Percentiles rank a stretch among this genome's conserved stretches.
phyloP scores from a whole-genome alignment of 2,888 invertebrate species.

The Drosophila conformis region DNA sequence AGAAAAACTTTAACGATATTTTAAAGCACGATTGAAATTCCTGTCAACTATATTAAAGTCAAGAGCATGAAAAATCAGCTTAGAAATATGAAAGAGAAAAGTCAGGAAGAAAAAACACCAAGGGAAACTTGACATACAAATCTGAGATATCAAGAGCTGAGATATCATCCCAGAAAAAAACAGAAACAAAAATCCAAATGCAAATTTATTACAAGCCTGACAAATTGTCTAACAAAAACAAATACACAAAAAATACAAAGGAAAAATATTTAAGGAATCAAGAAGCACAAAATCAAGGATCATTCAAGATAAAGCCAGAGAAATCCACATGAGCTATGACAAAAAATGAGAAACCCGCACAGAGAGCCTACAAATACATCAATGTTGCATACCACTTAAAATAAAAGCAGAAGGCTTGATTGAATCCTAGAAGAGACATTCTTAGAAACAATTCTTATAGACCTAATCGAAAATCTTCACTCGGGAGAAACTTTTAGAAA shows the following conservation, averaged over 20 bases:
- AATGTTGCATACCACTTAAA: background rate
- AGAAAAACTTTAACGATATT: background rate
- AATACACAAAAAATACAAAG: too few relatives aligned
- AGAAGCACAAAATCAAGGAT: background rate
- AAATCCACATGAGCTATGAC: background rate
- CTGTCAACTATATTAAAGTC: background rate
- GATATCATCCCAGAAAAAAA: too few relatives aligned
- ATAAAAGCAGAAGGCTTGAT: background rate
- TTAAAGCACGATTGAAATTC: background rate
- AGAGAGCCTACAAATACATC: background rate
- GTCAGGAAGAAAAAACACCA: background rate
- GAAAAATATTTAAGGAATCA: background rate
- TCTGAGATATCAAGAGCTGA: too few relatives aligned
- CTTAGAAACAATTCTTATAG: rapidly evolving
- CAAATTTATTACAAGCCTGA: too few relatives aligned
- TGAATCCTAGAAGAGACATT: background rate
- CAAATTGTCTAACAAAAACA: too few relatives aligned
- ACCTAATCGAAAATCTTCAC: background rate
- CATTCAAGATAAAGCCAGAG: background rate
- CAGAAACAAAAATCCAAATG: too few relatives aligned
- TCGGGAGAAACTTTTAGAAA: background rate
- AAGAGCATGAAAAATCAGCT: background rate
- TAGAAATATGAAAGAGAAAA: background rate
- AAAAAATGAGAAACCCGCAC: background rate
- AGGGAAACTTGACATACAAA: too few relatives aligned